phyloP scores from a whole-genome alignment of 2,888 invertebrate species.

The Tenthredo livida region DNA sequence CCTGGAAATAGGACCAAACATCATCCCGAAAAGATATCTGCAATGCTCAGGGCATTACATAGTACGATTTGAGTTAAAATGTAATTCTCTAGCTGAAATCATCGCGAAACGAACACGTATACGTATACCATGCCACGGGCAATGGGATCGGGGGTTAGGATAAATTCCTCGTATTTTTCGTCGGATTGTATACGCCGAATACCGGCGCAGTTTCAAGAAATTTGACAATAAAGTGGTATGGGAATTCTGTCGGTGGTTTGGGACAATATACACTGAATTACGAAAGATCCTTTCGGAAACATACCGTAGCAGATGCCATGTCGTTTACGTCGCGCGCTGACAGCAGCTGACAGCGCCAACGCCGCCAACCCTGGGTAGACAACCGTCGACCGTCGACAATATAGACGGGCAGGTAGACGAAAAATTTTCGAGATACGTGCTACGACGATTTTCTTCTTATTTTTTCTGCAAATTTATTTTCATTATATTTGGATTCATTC shows the following conservation, averaged over 20 bases:
- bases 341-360: background rate
- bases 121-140: background rate
- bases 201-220: background rate
- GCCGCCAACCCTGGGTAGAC: background rate
- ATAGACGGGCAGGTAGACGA: background rate
- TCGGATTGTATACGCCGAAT: background rate
- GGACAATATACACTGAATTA: background rate
- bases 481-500: background rate
- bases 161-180: background rate
- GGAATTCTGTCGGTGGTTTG: background rate
- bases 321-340: constrained; percentile 56
- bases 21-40: constrained; percentile 60
- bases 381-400: background rate
- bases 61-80: background rate
- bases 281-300: constrained; percentile 59
- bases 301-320: constrained; percentile 77
- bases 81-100: background rate
- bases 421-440: background rate
- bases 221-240: background rate
- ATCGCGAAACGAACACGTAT: background rate
- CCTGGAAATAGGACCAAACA: constrained; percentile 80
- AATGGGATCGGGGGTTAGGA: background rate
- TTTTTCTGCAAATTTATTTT: background rate
- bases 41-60: constrained; percentile 32
- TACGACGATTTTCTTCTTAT: background rate